Conservation (phyloP, 2,113 vertebrate genomes). For the Kryptolebias marmoratus region DNA sequence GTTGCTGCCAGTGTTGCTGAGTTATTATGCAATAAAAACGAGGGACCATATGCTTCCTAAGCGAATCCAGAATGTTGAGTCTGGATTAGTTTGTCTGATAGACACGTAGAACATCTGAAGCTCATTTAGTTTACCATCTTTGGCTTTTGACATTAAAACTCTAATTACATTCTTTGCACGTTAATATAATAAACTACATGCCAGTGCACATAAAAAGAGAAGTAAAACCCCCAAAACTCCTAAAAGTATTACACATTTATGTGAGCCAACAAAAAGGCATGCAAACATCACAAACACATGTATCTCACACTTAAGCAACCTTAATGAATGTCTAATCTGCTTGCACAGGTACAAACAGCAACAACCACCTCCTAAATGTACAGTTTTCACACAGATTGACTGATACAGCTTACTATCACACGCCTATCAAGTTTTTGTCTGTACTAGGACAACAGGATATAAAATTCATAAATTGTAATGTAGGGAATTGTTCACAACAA, state of each 20-base stretch:
- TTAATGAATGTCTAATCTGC: constrained; percentile 39
- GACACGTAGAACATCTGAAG: constrained; percentile 13
- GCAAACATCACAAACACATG: constrained; percentile 15
- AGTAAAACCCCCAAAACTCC: constrained; percentile 8
- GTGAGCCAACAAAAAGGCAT: constrained; percentile 12
- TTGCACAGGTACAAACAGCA: constrained; percentile 20
- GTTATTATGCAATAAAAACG: constrained; percentile 50
- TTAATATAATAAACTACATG: constrained; percentile 4
- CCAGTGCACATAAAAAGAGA: constrained; percentile 37
- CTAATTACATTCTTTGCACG: constrained; percentile 7
- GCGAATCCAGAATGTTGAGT: constrained; percentile 33
- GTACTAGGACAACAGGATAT: not conserved
- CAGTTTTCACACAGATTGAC: constrained; percentile 33
- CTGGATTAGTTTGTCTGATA: constrained; percentile 20
- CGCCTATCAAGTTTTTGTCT: not conserved
- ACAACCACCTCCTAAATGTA: constrained; percentile 16
- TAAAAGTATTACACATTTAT: constrained; percentile 34
- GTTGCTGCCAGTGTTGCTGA: constrained; percentile 36
- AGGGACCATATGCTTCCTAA: constrained; percentile 49
- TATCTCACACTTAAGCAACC: constrained; percentile 4
- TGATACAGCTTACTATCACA: not conserved
- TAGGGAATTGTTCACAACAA: too few species aligned
- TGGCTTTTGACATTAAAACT: constrained; percentile 9
- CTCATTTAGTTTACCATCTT: constrained; percentile 16
- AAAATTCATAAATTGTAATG: not conserved